A percentile compares a stretch with the other conserved stretches of the same genome.
phyloP scores from a whole-genome alignment of 2,888 invertebrate species.

The Ophion obscuratus region DNA sequence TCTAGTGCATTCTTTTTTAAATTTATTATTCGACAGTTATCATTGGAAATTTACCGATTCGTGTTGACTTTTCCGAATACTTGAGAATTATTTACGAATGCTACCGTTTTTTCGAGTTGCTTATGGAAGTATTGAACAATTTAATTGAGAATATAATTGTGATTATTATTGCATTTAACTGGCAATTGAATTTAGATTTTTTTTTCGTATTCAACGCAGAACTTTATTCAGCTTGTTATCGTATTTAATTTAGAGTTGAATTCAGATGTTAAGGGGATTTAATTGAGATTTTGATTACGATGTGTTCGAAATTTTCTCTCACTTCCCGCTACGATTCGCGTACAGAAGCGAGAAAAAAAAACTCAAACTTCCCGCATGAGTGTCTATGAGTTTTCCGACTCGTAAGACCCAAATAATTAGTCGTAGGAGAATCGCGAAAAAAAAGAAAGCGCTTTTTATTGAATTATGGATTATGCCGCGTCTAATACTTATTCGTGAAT shows the following conservation, averaged over 20 bases:
- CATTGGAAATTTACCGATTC: not conserved
- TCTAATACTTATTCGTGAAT: not conserved
- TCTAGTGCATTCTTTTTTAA: not conserved
- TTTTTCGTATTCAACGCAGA: not conserved
- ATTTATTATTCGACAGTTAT: not conserved
- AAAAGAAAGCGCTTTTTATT: not conserved
- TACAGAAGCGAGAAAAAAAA: not conserved
- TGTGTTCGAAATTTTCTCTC: not conserved
- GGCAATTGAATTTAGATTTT: not conserved
- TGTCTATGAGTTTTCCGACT: not conserved
- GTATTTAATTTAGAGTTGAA: too few relatives aligned
- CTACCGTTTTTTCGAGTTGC: not conserved
- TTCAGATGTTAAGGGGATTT: not conserved
- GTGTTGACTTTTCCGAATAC: not conserved
- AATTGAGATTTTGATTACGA: not conserved
- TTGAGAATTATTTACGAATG: not conserved
- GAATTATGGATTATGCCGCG: not conserved
- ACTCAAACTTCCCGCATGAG: not conserved
- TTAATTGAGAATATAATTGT: too few relatives aligned
- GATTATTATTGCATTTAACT: too few relatives aligned
- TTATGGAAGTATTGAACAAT: too few relatives aligned
- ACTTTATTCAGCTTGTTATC: not conserved
- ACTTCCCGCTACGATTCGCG: not conserved
- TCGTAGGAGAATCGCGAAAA: not conserved
- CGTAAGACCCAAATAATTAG: not conserved